Evolutionary conservation across 1,140 invertebrate genomes (phyloP), one percentile per base, ranked within the genome.

Genomic region (Pachyrhynchus sulphureomaculatus): DNA sequence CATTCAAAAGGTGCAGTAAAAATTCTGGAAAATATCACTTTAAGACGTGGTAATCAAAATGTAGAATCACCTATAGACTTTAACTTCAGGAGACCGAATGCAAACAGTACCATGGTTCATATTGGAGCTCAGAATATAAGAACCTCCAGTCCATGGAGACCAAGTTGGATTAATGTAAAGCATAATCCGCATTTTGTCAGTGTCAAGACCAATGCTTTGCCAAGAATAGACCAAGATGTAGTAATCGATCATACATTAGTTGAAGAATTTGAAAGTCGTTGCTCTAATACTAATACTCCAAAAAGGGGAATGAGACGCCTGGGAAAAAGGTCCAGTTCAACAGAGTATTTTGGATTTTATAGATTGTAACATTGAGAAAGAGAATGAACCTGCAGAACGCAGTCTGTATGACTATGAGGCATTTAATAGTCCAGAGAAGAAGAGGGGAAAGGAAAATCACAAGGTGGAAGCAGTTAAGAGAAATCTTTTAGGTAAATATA

Each of bases 101-200:
- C 64, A 12, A 66, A 66, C 34, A 66, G 64, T 39, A 66, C 64
- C 0, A 55, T 66, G 64, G 1, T 55, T 8, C 13, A 65, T 26
- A 26, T 26, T 4, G 24, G 8, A 26, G 24, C 3, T 26, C 24
- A 8, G 3, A 26, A 26, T 26, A 26, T n/a, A 6, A 29, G 32
- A 18, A 32, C 29, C 18, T 48, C 37, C n/a, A 66, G 59, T 33
- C 65, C 66, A n/a, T 68, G 66, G 66, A 48, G 66, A 32, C n/a
- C 33, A 9, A 57, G 62, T 26, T 55, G 55, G 3, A 23, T 49
- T n/a, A 56, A 45, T 42, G 12, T 65, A n/a, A 33, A 18, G 18
- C 53, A 29, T 12, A 67, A 65, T 48, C 66, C 63, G 1, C 58
- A 65, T 42, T 68, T 64, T 45, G 20, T 68, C 2, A 54, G 44